Percentiles rank a stretch among this genome's conserved stretches.
Evolutionary conservation across 2,113 vertebrate species (phyloP).

Genomic region (Channa argus): DNA sequence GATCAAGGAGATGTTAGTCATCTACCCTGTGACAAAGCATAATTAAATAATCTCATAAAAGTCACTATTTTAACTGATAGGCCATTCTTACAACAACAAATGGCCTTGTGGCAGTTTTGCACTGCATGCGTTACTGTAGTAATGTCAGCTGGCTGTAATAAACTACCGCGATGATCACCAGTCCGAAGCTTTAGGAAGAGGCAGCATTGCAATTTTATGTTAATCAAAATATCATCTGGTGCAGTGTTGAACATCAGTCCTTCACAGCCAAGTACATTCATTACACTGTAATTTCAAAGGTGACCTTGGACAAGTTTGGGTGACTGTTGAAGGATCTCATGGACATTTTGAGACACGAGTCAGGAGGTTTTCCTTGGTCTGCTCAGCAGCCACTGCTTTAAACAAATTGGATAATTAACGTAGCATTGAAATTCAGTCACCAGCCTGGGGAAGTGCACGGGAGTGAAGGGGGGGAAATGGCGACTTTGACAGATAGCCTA

Average conservation of each 20-base stretch:
- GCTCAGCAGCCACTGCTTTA: slow-evolving; percentile 51
- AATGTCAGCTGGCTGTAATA: slow-evolving; percentile 75
- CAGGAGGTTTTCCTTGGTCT: slow-evolving; percentile 35
- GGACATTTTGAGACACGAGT: slow-evolving; percentile 40
- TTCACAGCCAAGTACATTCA: slow-evolving; percentile 69
- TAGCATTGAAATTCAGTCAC: slow-evolving; percentile 64
- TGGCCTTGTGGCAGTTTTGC: slow-evolving; percentile 60
- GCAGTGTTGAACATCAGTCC: slow-evolving; percentile 65
- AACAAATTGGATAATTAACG: slow-evolving; percentile 73
- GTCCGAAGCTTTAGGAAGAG: slow-evolving; percentile 63
- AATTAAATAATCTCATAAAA: slow-evolving; percentile 66
- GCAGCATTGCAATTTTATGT: slow-evolving; percentile 76
- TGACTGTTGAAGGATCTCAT: slow-evolving; percentile 43
- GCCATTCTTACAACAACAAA: slow-evolving; percentile 64
- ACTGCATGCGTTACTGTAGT: slow-evolving; percentile 58
- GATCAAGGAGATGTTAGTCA: slow-evolving; percentile 45
- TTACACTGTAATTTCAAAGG: slow-evolving; percentile 66
- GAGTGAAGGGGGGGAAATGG: slow-evolving; percentile 31
- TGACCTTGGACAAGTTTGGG: slow-evolving; percentile 72
- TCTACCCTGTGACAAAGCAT: slow-evolving; percentile 59
- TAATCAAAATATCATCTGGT: slow-evolving; percentile 75
- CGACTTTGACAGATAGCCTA: slow-evolving; percentile 73
- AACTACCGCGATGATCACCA: slow-evolving; percentile 71
- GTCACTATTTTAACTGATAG: slow-evolving; percentile 65
- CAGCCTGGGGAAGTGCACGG: slow-evolving; percentile 47